Percentiles rank a stretch among this genome's conserved stretches.
These are phyloP conservation scores for Pogona vitticeps DNA, from an alignment of 2,113 vertebrate genomes.

Conservation along the genomic window DNA sequence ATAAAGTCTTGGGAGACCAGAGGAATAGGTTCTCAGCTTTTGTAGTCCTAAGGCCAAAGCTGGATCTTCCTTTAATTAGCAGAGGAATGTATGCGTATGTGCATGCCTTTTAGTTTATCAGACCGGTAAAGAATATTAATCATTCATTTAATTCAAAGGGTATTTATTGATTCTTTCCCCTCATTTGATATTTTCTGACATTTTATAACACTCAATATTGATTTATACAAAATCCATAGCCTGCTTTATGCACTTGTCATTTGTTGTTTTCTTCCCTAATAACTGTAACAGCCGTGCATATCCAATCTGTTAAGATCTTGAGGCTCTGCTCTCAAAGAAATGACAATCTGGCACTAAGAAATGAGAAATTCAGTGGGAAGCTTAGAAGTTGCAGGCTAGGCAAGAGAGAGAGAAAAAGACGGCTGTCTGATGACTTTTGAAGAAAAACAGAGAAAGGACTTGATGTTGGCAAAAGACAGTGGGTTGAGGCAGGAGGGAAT, in stretches of 20 bases:
- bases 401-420: conserved; percentile 47
- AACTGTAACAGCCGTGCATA: conserved; percentile 72
- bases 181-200: conserved; percentile 94
- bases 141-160: conserved; percentile 84
- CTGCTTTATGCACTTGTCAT: conserved; percentile 89
- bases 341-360: conserved; percentile 63
- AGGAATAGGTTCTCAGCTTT: not conserved
- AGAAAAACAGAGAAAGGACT: conserved; percentile 34
- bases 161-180: conserved; percentile 86
- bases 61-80: conserved; percentile 67
- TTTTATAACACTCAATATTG: conserved; percentile 87
- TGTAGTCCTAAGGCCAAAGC: conserved; percentile 55
- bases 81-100: not conserved
- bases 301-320: conserved; percentile 61
- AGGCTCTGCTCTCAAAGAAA: conserved; percentile 52
- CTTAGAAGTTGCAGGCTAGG: conserved; percentile 64
- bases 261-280: conserved; percentile 86
- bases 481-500: conserved; percentile 45
- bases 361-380: conserved; percentile 65
- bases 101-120: conserved; percentile 82
- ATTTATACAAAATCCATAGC: conserved; percentile 87
- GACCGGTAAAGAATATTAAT: conserved; percentile 87
- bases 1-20: not conserved
- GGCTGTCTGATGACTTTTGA: conserved; percentile 43
- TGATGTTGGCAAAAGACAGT: conserved; percentile 35